Evolutionary conservation across 30 jellyfish, hydroid and myxozoan species (phyloP).

Genomic region (Aurelia coerulea): DNA sequence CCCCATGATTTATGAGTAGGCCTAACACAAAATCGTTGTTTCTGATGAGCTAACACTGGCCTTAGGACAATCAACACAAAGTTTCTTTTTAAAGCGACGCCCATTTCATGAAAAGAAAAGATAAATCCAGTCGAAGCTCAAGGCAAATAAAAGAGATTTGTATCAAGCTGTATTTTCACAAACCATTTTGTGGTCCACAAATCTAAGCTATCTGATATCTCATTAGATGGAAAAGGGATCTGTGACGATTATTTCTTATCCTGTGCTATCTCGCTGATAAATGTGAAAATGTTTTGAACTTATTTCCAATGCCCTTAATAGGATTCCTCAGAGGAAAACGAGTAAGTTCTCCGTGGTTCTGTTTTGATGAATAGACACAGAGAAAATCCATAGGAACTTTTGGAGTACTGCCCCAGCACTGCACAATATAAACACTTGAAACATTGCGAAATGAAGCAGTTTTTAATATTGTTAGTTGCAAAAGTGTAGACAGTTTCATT

Average conservation of each 20-base stretch:
- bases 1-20: not conserved
- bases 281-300: not conserved
- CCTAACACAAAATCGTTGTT: not conserved
- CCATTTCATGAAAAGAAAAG: not conserved
- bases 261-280: not conserved
- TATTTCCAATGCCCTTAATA: too few species aligned
- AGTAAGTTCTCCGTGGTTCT: too few species aligned
- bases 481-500: too few species aligned
- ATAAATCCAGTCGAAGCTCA: not conserved
- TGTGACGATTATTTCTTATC: constrained; percentile 1
- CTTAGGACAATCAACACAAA: not conserved
- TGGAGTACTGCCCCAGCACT: too few species aligned
- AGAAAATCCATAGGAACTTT: too few species aligned
- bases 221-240: constrained; percentile 30
- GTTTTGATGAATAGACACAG: too few species aligned
- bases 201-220: constrained; percentile 46
- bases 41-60: constrained; percentile 1
- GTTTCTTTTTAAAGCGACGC: constrained; percentile 10
- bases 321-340: too few species aligned
- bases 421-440: too few species aligned
- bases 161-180: constrained; percentile 24
- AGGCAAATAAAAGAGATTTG: not conserved
- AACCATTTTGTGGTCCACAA: constrained; percentile 43
- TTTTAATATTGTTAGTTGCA: too few species aligned
- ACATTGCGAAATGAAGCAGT: too few species aligned